phyloP scores from a whole-genome alignment of 2,113 vertebrate species.

The Tragulus kanchil region DNA sequence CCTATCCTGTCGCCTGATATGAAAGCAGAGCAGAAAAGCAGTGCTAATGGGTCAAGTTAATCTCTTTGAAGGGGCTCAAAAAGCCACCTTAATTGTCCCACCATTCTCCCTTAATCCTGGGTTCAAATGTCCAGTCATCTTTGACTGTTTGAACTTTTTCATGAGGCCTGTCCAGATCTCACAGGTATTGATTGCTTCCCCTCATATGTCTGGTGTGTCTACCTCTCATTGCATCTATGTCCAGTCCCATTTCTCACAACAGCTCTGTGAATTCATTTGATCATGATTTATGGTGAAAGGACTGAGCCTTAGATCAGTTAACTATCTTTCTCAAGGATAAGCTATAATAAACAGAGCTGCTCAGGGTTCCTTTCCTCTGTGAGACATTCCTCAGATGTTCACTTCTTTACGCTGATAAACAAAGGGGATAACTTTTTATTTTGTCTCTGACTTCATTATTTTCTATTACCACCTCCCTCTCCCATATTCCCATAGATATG shows the following conservation, averaged over 20 bases:
- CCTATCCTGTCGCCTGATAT: fast-evolving
- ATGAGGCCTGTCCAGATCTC: neutral
- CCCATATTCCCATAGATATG: neutral
- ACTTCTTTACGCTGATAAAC: neutral
- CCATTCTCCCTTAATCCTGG: neutral
- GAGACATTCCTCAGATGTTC: neutral
- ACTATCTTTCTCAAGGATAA: neutral
- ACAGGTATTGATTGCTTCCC: neutral
- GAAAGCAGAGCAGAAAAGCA: neutral
- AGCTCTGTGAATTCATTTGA: neutral
- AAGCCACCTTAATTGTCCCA: neutral
- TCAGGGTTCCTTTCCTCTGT: neutral
- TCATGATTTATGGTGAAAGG: neutral
- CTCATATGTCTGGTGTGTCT: neutral
- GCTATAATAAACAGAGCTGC: neutral
- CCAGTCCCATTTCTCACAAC: neutral
- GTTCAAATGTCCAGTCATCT: neutral
- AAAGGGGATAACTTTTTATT: neutral
- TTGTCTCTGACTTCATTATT: neutral
- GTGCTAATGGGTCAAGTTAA: neutral
- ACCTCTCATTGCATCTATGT: neutral
- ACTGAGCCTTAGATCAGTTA: neutral
- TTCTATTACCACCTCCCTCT: neutral
- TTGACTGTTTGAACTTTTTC: neutral
- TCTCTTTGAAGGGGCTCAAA: neutral